Evolutionary conservation across 2,797 vertebrate species (phyloP), one percentile per base, ranked within the genome.

Genomic region (Siniperca obscura): DNA sequence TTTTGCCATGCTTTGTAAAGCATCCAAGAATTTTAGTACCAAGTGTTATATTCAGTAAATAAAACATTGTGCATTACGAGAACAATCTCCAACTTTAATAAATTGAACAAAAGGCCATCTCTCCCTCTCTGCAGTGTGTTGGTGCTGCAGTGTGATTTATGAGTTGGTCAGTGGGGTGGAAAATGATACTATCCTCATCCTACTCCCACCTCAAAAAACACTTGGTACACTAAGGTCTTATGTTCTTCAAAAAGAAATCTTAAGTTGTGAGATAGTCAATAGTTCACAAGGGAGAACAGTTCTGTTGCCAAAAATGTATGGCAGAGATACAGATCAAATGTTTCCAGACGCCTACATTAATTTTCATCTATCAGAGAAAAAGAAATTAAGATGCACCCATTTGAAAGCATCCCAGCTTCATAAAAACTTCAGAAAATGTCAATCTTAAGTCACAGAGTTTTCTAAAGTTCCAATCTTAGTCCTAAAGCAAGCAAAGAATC

Each of bases 141-240:
- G 36, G 19, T 34, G 52, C 61, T 72, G 57, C 34, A 82, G 36
- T 30, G 72, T 73, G 44, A 86, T 81, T 82, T 69, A 83, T 67
- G 44, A 78, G 56, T 10, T 38, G 12, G 22, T 59, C 12, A 56
- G 60, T n/a, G 48, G 5, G 36, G 16, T 22, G 1, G 27, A 27
- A 25, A 69, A 70, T 10, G 9, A 68, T 17, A 56, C 3, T 27
- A 16, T 75, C 59, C 17, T 60, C 30, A 56, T 53, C 65, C 19
- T 64, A 30, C 67, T 67, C 40, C n/a, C 52, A 76, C 46, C 14
- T 36, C 4, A n/a, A 46, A 36, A 70, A 81, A 44, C 16, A 67
- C 8, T 34, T 30, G 7, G 22, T 56, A 7, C 34, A 46, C 25
- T 62, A 2, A 25, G 46, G 50, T 76, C 7, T 57, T 21, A 0